Evolutionary conservation across 2,113 vertebrate genomes (phyloP).

Genomic region (Lasiurus borealis): DNA sequence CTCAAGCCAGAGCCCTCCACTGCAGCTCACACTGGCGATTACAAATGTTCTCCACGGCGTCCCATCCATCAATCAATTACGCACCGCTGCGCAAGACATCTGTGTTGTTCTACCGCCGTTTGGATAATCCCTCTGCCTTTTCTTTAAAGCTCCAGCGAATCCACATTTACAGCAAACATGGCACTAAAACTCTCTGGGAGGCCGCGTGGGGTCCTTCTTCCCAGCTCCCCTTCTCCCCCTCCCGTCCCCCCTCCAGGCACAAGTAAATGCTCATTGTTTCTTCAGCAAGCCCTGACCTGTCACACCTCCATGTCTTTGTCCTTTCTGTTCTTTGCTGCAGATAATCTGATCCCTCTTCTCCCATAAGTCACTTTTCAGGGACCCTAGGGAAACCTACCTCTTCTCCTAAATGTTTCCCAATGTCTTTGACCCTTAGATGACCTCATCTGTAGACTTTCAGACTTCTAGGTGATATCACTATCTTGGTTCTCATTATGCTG

Average conservation of each 20-base stretch:
- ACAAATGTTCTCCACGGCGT: background rate
- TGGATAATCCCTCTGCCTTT: background rate
- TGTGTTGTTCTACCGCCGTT: background rate
- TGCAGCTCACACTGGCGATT: background rate
- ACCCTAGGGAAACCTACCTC: background rate
- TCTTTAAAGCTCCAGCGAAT: background rate
- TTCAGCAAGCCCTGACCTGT: background rate
- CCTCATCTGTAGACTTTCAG: background rate
- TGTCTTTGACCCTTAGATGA: background rate
- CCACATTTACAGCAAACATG: background rate
- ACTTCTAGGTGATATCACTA: no score
- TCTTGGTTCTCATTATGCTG: background rate
- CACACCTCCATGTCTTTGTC: background rate
- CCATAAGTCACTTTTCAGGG: background rate
- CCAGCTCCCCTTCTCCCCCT: background rate
- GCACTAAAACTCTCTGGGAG: background rate
- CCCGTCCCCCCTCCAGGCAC: background rate
- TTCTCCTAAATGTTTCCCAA: background rate
- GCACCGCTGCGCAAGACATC: background rate
- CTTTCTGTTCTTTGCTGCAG: background rate
- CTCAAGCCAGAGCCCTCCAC: background rate
- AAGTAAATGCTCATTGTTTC: background rate
- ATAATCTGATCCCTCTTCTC: background rate
- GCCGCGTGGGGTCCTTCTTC: fast-evolving
- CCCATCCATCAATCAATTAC: background rate